phyloP scores from a whole-genome alignment of 2,888 invertebrate species.

The Conchocele bisecta region DNA sequence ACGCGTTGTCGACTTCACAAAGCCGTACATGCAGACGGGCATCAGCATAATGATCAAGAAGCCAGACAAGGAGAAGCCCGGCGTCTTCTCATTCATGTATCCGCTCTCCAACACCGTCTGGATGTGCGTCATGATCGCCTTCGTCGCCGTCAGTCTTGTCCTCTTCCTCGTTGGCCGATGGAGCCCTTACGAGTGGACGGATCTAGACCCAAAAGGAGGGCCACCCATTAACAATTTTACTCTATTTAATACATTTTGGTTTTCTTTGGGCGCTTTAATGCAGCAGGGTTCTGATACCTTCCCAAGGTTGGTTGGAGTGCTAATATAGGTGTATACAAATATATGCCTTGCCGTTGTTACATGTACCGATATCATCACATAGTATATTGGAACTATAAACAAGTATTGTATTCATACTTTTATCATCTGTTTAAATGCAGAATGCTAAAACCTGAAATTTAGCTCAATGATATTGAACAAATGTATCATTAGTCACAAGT shows the following conservation, averaged over 20 bases:
- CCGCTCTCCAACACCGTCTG: constrained; percentile 95
- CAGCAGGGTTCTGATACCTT: constrained; percentile 99
- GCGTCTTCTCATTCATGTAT: constrained; percentile 98
- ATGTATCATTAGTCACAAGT: too few species aligned
- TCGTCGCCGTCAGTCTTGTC: constrained; percentile 97
- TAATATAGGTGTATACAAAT: constrained; percentile 3
- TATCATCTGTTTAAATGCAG: too few species aligned
- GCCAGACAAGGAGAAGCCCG: constrained; percentile 95
- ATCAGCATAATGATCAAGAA: constrained; percentile 98
- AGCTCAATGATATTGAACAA: too few species aligned
- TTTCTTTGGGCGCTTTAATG: constrained; percentile 98
- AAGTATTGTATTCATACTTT: too few species aligned
- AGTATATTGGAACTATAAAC: too few species aligned
- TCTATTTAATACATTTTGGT: constrained; percentile 98
- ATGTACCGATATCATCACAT: too few species aligned
- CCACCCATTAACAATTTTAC: constrained; percentile 86
- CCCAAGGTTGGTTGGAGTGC: constrained; percentile 88
- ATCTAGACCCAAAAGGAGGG: constrained; percentile 52
- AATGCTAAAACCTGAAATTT: too few species aligned
- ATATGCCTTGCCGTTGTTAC: too few species aligned
- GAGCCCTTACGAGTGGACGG: constrained; percentile 97
- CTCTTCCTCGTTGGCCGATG: constrained; percentile 98
- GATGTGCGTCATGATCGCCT: constrained; percentile 93
- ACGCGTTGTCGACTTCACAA: constrained; percentile 97
- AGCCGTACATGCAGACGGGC: constrained; percentile 98